Base-by-base conservation (phyloP, 2,888 invertebrate genomes). In the Epinotia brunnichana region DNA sequence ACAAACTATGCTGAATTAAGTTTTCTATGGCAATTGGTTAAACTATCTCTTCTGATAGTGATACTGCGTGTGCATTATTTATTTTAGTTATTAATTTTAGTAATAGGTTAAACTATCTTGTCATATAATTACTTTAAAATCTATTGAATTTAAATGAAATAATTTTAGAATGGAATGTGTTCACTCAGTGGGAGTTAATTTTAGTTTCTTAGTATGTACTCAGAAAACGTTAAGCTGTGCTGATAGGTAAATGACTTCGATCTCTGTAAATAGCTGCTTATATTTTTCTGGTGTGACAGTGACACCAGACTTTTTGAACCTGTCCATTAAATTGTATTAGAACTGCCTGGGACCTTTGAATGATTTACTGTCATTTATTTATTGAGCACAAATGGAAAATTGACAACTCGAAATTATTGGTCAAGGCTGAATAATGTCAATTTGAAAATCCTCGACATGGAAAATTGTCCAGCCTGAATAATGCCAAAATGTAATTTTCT, bases 111-210 rank as follows among this genome's bases (percentile, higher is more conserved):
- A 59, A 59, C 17, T 48, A 48, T 72, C 67, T 72, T 72, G 72
- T 72, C 72, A 67, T 56, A 17, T 39, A 54, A 41, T 39, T 64
- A 51, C 39, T 54, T 72, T 39, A 21, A 39, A 59, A 54, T 66
- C 17, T 66, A 41, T 57, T 41, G 11, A 44, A 57, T 57, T 61
- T 44, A 48, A 66, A 60, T 54, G 13, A 57, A 53, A 39, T 51
- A 9, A 51, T 70, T 63, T 70, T 70, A 60, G 24, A 51, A 29
- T 48, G 35, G 29, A 67, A 54, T 67, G 72, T 72, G 72, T 72
- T 72, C 71, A 72, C 67, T 72, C 71, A 67, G 24, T 56, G 61
- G 67, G 67, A 68, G 67, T 60, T 68, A 62, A 48, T 72, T 72
- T 67, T 67, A 67, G 71, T 72, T 71, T 5, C 19, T 61, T 68